phyloP scores from a whole-genome alignment of 2,888 invertebrate genomes.

The Marasmarcha lunaedactyla region DNA sequence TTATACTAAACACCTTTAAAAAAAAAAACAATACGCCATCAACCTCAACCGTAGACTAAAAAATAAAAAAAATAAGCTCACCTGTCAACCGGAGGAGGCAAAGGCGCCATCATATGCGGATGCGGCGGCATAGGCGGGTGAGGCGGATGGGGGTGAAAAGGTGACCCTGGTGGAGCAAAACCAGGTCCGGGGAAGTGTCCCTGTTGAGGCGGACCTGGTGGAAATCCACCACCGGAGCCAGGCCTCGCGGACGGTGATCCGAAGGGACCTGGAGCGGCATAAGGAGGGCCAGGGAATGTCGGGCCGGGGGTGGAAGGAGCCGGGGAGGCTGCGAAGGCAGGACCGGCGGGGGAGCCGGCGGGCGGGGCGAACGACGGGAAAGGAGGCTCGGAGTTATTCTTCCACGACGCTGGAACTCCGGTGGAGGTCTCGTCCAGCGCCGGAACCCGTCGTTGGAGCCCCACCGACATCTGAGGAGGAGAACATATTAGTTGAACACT shows the following conservation, averaged over 20 bases:
- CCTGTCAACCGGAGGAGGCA: slow-evolving; percentile 85
- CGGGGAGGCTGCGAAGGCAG: slow-evolving; percentile 77
- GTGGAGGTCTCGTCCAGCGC: slow-evolving; percentile 60
- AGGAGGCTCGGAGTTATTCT: slow-evolving; percentile 73
- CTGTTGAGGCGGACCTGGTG: slow-evolving; percentile 77
- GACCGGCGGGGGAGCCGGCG: slow-evolving; percentile 80
- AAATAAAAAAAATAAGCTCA: slow-evolving; percentile 42
- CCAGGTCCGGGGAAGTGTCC: slow-evolving; percentile 79
- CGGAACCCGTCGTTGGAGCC: slow-evolving; percentile 85
- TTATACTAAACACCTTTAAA: too few relatives aligned
- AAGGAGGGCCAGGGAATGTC: slow-evolving; percentile 75
- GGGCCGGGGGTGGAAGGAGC: slow-evolving; percentile 81
- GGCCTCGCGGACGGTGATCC: slow-evolving; percentile 75
- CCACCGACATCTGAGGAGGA: slow-evolving; percentile 73
- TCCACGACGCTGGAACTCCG: slow-evolving; percentile 76
- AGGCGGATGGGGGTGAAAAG: slow-evolving; percentile 85
- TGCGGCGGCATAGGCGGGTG: slow-evolving; percentile 88
- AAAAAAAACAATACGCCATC: too few relatives aligned
- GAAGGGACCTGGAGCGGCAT: slow-evolving; percentile 76
- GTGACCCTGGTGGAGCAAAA: slow-evolving; percentile 80
- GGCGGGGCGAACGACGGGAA: slow-evolving; percentile 84
- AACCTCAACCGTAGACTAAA: too few relatives aligned
- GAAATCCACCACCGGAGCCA: slow-evolving; percentile 86
- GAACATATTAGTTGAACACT: background rate
- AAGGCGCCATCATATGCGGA: slow-evolving; percentile 63